phyloP scores from a whole-genome alignment of 1,140 invertebrate genomes.

The Nomia melanderi region DNA sequence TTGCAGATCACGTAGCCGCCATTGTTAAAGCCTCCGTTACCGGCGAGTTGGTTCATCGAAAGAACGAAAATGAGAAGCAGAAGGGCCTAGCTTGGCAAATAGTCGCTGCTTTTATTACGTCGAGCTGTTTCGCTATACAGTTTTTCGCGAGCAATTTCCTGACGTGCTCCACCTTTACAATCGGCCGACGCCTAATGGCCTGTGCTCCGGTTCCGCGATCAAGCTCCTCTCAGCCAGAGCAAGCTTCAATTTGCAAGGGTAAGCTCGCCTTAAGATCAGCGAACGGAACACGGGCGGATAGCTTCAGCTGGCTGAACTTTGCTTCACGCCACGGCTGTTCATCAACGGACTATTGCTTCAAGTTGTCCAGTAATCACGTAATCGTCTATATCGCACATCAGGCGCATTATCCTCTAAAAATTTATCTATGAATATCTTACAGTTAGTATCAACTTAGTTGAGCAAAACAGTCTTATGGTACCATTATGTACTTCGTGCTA shows the following conservation, averaged over 20 bases:
- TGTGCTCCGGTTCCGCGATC: background rate
- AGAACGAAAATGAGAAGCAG: background rate
- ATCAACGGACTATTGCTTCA: background rate
- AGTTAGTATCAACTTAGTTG: background rate
- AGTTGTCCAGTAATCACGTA: constrained; percentile 2
- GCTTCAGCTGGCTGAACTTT: background rate
- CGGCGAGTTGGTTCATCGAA: background rate
- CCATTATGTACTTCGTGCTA: too few species aligned
- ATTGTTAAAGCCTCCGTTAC: background rate
- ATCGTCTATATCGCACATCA: too few species aligned
- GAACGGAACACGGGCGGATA: background rate
- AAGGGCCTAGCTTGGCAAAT: background rate
- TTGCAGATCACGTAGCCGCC: constrained; percentile 14
- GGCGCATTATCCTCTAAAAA: too few species aligned
- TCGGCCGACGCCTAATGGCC: constrained; percentile 1
- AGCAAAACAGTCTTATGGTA: background rate
- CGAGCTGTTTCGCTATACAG: background rate
- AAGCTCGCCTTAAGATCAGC: background rate
- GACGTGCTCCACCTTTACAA: background rate
- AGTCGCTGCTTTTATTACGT: background rate
- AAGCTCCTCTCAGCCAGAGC: background rate
- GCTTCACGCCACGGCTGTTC: background rate
- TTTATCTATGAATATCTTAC: too few species aligned
- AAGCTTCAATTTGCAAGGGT: constrained; percentile 26
- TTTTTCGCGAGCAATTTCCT: constrained; percentile 17